A percentile compares a stretch with the other conserved stretches of the same genome.
phyloP scores from a whole-genome alignment of 2,888 invertebrate species.

The Chalcis sispes region DNA sequence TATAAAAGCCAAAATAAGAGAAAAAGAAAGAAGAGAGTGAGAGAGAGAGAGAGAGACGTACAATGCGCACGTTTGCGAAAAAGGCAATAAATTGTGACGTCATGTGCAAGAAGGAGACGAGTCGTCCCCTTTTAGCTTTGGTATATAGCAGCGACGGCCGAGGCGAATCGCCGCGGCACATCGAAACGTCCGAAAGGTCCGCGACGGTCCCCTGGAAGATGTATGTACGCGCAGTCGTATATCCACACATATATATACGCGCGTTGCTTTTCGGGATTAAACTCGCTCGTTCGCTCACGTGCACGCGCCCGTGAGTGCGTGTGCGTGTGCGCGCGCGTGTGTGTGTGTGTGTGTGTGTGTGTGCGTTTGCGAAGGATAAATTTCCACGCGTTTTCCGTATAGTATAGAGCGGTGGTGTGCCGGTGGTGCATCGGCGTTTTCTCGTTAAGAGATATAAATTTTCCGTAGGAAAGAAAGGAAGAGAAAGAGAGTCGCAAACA shows the following conservation, averaged over 20 bases:
- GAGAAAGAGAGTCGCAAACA: not conserved
- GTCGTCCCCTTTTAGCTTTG: not conserved
- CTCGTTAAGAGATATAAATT: constrained; percentile 51
- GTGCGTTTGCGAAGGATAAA: constrained; percentile 40
- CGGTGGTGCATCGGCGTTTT: constrained; percentile 23
- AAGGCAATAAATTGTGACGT: constrained; percentile 55
- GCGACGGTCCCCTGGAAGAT: too few species aligned
- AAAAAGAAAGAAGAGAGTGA: not conserved
- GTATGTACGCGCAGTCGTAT: constrained; percentile 1
- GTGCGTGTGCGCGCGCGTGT: too few species aligned
- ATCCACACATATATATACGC: not conserved
- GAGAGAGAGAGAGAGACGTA: not conserved
- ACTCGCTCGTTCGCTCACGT: constrained; percentile 23
- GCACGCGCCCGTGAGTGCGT: too few species aligned
- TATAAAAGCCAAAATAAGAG: constrained; percentile 34
- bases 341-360: too few species aligned
- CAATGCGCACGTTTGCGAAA: constrained; percentile 41
- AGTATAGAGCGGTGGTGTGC: too few species aligned
- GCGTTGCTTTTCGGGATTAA: constrained; percentile 35
- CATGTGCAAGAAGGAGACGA: constrained; percentile 34
- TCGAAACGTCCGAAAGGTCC: too few species aligned
- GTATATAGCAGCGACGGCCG: too few species aligned
- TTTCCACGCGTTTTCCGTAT: constrained; percentile 44
- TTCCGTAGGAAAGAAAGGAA: constrained; percentile 3
- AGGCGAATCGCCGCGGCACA: too few species aligned